A percentile compares a stretch with the other conserved stretches of the same genome.
Conservation (phyloP, 2,888 invertebrate species). For the Ophion obscuratus region DNA sequence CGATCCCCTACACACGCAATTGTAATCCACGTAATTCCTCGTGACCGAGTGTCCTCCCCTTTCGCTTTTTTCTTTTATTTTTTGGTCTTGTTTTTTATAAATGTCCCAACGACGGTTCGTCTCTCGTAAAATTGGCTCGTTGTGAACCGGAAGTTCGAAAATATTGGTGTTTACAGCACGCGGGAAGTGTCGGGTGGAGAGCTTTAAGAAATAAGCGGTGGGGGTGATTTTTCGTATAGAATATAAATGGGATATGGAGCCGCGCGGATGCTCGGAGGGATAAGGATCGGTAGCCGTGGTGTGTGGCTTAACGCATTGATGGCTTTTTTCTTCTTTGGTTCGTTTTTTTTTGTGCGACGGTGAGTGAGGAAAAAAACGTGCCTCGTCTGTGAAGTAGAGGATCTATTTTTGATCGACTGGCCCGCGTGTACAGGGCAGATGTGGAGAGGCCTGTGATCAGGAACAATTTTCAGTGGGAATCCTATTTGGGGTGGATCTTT, state of each 20-base stretch:
- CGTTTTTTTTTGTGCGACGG: conserved; percentile 26
- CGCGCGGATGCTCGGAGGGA: background rate
- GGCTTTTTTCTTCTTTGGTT: background rate
- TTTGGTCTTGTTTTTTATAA: background rate
- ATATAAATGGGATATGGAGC: conserved; percentile 5
- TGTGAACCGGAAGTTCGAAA: background rate
- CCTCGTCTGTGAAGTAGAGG: conserved; percentile 38
- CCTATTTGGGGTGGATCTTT: background rate
- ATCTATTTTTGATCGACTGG: conserved; percentile 19
- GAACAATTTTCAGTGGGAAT: background rate
- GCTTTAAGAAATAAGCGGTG: background rate
- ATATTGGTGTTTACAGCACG: background rate
- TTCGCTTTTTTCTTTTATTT: background rate
- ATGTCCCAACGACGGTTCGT: background rate
- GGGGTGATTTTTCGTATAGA: conserved; percentile 2
- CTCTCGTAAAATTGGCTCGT: conserved; percentile 3
- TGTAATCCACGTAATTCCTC: conserved; percentile 17
- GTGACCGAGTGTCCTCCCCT: background rate
- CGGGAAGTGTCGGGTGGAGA: background rate
- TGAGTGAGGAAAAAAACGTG: conserved; percentile 33
- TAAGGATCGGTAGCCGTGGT: background rate
- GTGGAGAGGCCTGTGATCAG: conserved; percentile 1
- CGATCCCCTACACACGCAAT: background rate
- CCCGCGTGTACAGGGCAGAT: background rate
- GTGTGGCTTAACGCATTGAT: conserved; percentile 5